Conservation (phyloP, 1,140 invertebrate genomes). For the Mycetomoellerius zeteki region DNA sequence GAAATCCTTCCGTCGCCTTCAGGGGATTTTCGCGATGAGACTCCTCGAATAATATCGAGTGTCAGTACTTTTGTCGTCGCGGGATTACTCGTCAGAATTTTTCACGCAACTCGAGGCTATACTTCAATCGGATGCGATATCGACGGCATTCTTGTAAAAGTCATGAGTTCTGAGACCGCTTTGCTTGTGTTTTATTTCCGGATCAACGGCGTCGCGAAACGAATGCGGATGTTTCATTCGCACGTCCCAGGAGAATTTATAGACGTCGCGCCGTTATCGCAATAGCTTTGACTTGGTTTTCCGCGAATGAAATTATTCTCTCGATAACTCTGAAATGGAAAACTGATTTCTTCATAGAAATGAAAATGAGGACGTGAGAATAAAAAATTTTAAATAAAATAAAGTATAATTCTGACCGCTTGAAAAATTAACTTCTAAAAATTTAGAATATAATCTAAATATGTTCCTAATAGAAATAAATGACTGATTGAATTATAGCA, state of each 20-base stretch:
- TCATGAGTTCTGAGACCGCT: conserved; percentile 49
- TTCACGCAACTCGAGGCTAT: conserved; percentile 21
- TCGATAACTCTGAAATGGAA: conserved; percentile 17
- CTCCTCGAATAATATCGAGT: conserved; percentile 66
- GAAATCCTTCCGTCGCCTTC: conserved; percentile 69
- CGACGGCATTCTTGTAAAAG: conserved; percentile 54
- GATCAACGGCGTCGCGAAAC: conserved; percentile 30
- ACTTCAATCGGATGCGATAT: conserved; percentile 29
- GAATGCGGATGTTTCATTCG: conserved; percentile 37
- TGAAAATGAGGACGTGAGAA: neutral
- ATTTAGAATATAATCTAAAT: neutral
- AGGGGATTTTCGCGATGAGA: conserved; percentile 63
- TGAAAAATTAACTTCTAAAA: neutral
- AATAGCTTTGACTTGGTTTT: neutral
- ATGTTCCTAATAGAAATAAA: neutral
- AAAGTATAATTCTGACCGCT: neutral
- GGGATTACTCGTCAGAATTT: conserved; percentile 62
- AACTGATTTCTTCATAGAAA: neutral
- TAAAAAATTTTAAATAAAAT: neutral
- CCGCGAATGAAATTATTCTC: conserved; percentile 35
- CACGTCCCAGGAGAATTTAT: conserved; percentile 33
- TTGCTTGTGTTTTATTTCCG: conserved; percentile 51
- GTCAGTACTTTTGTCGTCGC: conserved; percentile 21
- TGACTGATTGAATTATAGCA: too few species aligned
- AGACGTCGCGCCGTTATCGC: conserved; percentile 24